Conservation (phyloP, 2,797 vertebrate genomes). For the Cyclopterus lumpus region DNA sequence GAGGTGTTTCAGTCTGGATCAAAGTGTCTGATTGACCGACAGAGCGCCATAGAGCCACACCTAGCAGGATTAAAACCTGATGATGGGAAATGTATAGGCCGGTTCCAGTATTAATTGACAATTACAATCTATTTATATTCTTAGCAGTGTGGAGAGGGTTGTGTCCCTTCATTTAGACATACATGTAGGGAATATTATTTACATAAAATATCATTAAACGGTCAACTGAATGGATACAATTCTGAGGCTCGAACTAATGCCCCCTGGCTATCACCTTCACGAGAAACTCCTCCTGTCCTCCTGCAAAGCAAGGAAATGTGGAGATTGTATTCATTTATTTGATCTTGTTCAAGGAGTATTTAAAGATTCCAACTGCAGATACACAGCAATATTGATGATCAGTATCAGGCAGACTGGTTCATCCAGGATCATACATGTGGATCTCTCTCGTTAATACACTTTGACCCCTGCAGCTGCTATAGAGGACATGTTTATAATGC, state of each 20-base stretch:
- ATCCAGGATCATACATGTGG: not conserved
- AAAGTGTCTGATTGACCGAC: too few relatives aligned
- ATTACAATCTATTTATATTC: too few relatives aligned
- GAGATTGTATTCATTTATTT: not conserved
- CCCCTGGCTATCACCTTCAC: not conserved
- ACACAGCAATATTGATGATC: not conserved
- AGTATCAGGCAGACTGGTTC: not conserved
- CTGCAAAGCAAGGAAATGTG: not conserved
- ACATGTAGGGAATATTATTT: not conserved
- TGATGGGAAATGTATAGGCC: too few relatives aligned
- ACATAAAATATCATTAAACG: not conserved
- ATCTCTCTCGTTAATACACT: constrained; percentile 8
- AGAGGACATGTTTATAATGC: constrained; percentile 27
- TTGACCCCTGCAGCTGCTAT: not conserved
- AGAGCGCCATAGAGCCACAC: too few relatives aligned
- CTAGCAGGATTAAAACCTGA: too few relatives aligned
- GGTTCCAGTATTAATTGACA: too few relatives aligned
- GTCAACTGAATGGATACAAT: not conserved
- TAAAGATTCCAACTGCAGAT: not conserved
- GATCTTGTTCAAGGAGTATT: not conserved
- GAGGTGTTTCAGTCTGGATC: too few relatives aligned
- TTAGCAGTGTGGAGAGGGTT: too few relatives aligned
- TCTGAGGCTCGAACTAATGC: not conserved
- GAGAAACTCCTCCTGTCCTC: not conserved
- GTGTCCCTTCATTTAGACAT: too few relatives aligned